Percentiles rank a stretch among this genome's conserved stretches.
phyloP scores from a whole-genome alignment of 2,797 vertebrate genomes.

The Rhynchonycteris naso region DNA sequence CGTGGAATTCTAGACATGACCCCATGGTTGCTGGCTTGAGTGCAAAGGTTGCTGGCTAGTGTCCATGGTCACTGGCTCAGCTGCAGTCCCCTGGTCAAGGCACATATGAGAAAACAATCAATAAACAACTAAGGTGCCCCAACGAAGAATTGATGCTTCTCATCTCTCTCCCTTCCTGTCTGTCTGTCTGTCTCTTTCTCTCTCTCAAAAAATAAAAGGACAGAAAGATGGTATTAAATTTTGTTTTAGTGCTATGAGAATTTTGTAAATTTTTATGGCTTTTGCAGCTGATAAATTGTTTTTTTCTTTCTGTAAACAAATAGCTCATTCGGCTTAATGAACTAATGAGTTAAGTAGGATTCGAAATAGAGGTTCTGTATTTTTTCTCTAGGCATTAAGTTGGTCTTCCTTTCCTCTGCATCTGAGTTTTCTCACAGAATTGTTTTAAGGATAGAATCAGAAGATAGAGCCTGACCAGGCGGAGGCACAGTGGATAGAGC shows the following conservation, averaged over 20 bases:
- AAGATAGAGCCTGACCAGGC: not conserved
- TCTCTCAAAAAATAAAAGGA: slow-evolving; percentile 5
- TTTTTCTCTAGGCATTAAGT: slow-evolving; percentile 11
- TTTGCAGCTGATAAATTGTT: slow-evolving; percentile 48
- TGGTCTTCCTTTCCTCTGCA: not conserved
- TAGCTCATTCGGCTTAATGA: not conserved
- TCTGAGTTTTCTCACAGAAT: slow-evolving; percentile 15
- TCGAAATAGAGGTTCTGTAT: slow-evolving; percentile 11
- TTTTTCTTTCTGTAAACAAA: slow-evolving; percentile 42
- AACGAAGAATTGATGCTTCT: too few relatives aligned
- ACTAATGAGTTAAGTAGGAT: slow-evolving; percentile 13
- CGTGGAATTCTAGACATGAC: too few relatives aligned
- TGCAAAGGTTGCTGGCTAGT: too few relatives aligned
- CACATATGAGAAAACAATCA: too few relatives aligned
- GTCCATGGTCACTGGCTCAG: too few relatives aligned
- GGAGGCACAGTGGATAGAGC: too few relatives aligned
- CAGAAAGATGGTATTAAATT: slow-evolving; percentile 12
- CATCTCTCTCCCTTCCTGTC: too few relatives aligned
- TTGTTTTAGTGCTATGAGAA: not conserved
- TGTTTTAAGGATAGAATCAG: not conserved
- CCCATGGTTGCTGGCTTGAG: too few relatives aligned
- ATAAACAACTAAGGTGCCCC: too few relatives aligned
- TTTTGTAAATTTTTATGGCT: slow-evolving; percentile 30
- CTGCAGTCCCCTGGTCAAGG: too few relatives aligned
- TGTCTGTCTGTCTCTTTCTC: too few relatives aligned